phyloP scores from a whole-genome alignment of 37 sponge, comb jelly and placozoan species.

The Eunapius fragilis region DNA sequence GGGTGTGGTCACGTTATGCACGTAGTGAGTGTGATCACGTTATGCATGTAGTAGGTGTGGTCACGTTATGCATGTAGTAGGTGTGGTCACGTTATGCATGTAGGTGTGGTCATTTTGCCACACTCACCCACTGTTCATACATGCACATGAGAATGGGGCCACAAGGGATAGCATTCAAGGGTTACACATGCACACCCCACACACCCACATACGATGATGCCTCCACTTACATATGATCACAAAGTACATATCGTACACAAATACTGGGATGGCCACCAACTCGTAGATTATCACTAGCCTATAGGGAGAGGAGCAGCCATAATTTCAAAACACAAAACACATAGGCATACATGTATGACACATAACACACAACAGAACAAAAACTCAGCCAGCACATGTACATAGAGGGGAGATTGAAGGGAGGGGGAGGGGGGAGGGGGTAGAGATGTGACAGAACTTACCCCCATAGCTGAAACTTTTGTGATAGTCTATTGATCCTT shows the following conservation, averaged over 20 bases:
- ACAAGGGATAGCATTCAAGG: too few species aligned
- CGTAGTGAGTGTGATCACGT: too few species aligned
- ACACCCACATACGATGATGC: background rate
- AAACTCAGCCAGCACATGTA: background rate
- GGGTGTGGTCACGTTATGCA: too few species aligned
- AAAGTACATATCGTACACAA: conserved; percentile 70
- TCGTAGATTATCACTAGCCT: conserved; percentile 8
- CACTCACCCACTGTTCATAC: too few species aligned
- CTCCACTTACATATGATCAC: background rate
- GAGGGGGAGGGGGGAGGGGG: background rate
- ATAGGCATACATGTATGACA: background rate
- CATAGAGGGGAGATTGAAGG: background rate
- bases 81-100: too few species aligned
- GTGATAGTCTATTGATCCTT: conserved; percentile 39
- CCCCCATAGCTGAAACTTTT: conserved; percentile 72
- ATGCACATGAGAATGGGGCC: too few species aligned
- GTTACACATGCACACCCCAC: too few species aligned
- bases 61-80: too few species aligned
- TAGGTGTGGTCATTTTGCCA: too few species aligned
- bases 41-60: too few species aligned
- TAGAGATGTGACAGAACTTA: background rate
- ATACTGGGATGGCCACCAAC: conserved; percentile 38
- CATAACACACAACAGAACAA: background rate
- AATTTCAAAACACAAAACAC: too few species aligned
- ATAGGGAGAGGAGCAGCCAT: background rate